Conservation (phyloP, 1,140 invertebrate genomes). For the Aphelinus certus region DNA sequence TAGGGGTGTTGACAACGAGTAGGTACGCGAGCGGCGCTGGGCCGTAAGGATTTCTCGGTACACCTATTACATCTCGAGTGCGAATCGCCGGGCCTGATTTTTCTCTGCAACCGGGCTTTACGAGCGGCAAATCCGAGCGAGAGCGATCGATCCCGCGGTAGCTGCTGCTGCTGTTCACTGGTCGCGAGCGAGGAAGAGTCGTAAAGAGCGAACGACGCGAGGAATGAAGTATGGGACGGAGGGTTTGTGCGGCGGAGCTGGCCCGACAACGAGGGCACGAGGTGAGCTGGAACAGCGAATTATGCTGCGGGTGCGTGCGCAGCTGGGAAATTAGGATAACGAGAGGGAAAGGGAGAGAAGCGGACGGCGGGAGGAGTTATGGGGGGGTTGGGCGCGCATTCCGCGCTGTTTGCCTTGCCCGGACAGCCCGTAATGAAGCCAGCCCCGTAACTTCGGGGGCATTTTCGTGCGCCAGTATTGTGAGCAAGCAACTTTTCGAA, state of each 20-base stretch:
- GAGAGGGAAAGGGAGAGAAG: constrained; percentile 9
- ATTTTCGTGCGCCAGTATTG: no score
- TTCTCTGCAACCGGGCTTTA: constrained; percentile 31
- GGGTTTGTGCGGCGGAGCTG: constrained; percentile 21
- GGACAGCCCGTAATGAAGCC: constrained; percentile 4
- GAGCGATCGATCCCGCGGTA: background rate
- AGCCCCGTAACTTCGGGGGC: no score
- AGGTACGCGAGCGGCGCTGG: background rate
- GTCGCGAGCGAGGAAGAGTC: constrained; percentile 37
- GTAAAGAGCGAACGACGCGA: constrained; percentile 42
- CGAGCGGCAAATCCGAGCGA: constrained; percentile 22
- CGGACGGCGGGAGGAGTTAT: background rate
- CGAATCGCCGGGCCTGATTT: constrained; percentile 30
- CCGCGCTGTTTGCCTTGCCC: constrained; percentile 10
- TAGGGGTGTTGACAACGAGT: no score
- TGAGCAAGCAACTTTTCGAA: no score
- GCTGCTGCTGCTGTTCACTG: constrained; percentile 18
- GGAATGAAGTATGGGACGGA: constrained; percentile 35
- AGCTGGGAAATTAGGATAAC: constrained; percentile 32
- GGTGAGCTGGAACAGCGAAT: background rate
- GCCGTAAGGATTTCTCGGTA: constrained; percentile 22
- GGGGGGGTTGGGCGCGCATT: constrained; percentile 8
- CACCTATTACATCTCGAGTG: background rate
- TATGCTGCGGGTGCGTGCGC: constrained; percentile 24
- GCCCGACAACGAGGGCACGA: constrained; percentile 6